phyloP scores from a whole-genome alignment of 2,113 vertebrate species.

The Pitta sordida region DNA sequence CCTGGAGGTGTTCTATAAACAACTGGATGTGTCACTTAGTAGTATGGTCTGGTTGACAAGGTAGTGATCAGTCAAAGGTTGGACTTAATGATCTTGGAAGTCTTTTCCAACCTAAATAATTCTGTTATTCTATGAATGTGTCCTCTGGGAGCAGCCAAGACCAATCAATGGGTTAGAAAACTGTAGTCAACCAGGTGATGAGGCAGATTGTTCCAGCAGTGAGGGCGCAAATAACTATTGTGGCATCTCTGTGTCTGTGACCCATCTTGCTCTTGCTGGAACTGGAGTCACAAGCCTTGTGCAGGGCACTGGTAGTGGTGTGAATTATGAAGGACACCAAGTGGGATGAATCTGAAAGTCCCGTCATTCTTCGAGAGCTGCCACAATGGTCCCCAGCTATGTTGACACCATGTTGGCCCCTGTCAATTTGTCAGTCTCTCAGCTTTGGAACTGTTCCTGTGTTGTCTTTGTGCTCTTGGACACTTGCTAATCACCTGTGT shows the following conservation, averaged over 20 bases:
- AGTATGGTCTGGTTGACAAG: background rate
- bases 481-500: too few relatives aligned
- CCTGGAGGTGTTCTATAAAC: background rate
- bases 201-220: background rate
- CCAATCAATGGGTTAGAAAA: accelerated
- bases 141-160: background rate
- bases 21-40: background rate
- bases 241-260: background rate
- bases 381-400: background rate
- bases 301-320: background rate
- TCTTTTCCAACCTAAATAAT: background rate
- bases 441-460: background rate
- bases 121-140: background rate
- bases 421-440: accelerated
- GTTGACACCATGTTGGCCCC: background rate
- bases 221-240: background rate
- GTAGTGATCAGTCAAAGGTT: background rate
- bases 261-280: background rate
- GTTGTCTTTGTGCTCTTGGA: background rate
- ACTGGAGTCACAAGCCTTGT: accelerated
- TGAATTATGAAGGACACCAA: background rate
- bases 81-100: background rate
- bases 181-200: background rate
- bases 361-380: background rate
- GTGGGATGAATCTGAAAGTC: background rate